Evolutionary conservation across 2,888 invertebrate species (phyloP), one percentile per base, ranked within the genome.

Genomic region (Ditylenchus weischeri): DNA sequence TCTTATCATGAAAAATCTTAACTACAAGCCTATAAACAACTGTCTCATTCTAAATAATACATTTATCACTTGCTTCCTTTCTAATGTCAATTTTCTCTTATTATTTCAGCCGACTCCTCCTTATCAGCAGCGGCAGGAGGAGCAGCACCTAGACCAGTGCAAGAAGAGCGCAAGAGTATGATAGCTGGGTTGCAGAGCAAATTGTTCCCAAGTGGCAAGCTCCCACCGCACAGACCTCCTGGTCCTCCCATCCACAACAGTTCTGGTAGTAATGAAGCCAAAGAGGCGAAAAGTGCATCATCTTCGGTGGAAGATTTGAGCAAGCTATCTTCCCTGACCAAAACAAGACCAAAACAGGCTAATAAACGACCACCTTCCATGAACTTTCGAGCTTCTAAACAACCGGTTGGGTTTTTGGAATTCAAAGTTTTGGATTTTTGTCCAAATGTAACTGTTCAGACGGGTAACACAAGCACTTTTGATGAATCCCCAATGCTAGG

Each of bases 321-420:
- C 18, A 58, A 68, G 43, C 61, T 68, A 11, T 54, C 70, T 21
- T 36, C 60, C 15, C 60, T 71, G n/a, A 71, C 71, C 19, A 71
- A 72, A 35, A 35, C 54, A 11, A 69, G 73, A 0, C 74, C 72
- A 74, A 76, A 76, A 11, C 77, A 79, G 62, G 78, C 79, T 11
- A 78, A 78, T 69, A 79, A 80, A 73, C 80, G 81, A 10, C 79
- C 80, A 62, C 81, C 81, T 0, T 81, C 82, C 6, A 60, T 62
- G 36, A 62, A 54, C n/a, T 54, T 54, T n/a, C 21, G 54, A 5
- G 54, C 54, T 13, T 54, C 54, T 13, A 54, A 54, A 54, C 54
- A 54, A 21, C 21, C 29, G n/a, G 54, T 54, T 7, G 4, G 54
- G 2, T 54, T 54, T 54, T 43, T 43, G 29, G 29, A 29, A 29